Conservation (phyloP, 2,888 invertebrate genomes). For the Sussaba pulchella region DNA sequence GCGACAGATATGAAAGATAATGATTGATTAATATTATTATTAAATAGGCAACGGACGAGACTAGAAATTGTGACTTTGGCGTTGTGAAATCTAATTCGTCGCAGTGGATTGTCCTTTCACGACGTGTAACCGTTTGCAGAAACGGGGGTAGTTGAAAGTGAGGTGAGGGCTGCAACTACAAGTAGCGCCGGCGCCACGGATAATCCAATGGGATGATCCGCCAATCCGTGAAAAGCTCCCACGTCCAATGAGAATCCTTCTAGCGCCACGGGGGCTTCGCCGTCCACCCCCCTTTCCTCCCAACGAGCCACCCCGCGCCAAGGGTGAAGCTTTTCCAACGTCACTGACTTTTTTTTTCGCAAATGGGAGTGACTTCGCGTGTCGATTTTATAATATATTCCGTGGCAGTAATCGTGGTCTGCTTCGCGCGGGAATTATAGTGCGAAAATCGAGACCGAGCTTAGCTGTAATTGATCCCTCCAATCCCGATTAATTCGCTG, state of each 20-base stretch:
- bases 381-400: slow-evolving; percentile 12
- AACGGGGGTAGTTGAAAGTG: slow-evolving; percentile 51
- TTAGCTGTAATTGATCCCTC: slow-evolving; percentile 34
- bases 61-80: neutral
- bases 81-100: slow-evolving; percentile 26
- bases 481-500: slow-evolving; percentile 35
- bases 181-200: slow-evolving; percentile 80
- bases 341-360: slow-evolving; percentile 29
- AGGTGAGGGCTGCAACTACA: slow-evolving; percentile 21
- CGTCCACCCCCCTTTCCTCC: no score
- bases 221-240: slow-evolving; percentile 78
- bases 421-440: slow-evolving; percentile 11
- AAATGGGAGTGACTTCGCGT: slow-evolving; percentile 38
- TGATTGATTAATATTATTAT: no score
- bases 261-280: slow-evolving; percentile 70
- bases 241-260: slow-evolving; percentile 71
- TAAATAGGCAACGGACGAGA: neutral
- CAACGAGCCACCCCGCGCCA: slow-evolving; percentile 35
- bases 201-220: slow-evolving; percentile 84
- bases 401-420: slow-evolving; percentile 3
- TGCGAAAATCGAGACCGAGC: slow-evolving; percentile 19
- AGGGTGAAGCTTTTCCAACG: slow-evolving; percentile 31
- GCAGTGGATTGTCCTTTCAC: slow-evolving; percentile 17
- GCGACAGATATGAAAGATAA: no score
- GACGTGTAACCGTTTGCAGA: slow-evolving; percentile 34